Evolutionary conservation across 2,888 invertebrate genomes (phyloP).

Genomic region (Euzophera pinguis): DNA sequence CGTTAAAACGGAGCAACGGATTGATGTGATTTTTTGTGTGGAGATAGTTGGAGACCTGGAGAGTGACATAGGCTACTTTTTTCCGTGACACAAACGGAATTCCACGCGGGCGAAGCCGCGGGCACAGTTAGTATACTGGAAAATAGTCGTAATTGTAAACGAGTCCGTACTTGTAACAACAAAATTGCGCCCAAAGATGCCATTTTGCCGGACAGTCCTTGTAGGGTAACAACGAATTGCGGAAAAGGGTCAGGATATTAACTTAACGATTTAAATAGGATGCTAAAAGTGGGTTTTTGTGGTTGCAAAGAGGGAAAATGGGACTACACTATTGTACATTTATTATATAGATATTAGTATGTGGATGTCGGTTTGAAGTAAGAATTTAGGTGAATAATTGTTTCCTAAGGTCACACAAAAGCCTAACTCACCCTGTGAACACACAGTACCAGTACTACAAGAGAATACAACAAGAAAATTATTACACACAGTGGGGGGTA

Average conservation of each 20-base stretch:
- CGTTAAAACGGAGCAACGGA: too few relatives aligned
- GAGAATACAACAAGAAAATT: too few relatives aligned
- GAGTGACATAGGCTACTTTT: too few relatives aligned
- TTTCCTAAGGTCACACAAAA: too few relatives aligned
- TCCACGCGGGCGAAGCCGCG: too few relatives aligned
- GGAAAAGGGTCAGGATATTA: slow-evolving; percentile 38
- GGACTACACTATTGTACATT: background rate
- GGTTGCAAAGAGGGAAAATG: slow-evolving; percentile 23
- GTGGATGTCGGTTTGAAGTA: background rate
- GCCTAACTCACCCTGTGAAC: too few relatives aligned
- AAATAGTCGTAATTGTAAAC: slow-evolving; percentile 18
- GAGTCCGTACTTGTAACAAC: slow-evolving; percentile 30
- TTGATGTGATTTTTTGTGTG: too few relatives aligned
- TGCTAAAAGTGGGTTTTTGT: slow-evolving; percentile 40
- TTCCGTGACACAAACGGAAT: too few relatives aligned
- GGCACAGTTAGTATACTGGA: background rate
- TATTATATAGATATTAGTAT: background rate
- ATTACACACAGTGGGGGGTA: too few relatives aligned
- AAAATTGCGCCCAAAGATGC: slow-evolving; percentile 45
- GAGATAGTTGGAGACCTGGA: too few relatives aligned
- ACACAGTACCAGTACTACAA: too few relatives aligned
- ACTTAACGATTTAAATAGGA: slow-evolving; percentile 45
- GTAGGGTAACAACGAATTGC: slow-evolving; percentile 25
- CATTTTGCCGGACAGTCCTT: slow-evolving; percentile 35
- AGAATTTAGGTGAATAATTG: too few relatives aligned